Conservation (phyloP, 2,113 vertebrate genomes). For the Arvicanthis niloticus region DNA sequence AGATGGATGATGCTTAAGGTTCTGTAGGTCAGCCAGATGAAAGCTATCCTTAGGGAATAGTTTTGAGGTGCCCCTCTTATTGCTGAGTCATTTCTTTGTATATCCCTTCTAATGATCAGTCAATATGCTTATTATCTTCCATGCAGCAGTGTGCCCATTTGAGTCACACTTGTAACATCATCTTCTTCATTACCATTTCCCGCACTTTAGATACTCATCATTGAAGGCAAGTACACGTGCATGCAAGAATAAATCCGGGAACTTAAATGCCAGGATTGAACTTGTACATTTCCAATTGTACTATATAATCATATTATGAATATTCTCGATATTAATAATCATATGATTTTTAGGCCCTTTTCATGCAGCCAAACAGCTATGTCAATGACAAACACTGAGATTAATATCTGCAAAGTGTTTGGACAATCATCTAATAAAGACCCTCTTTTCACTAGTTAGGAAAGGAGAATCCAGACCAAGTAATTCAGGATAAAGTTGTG, state of each 20-base stretch:
- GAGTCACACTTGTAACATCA: neutral
- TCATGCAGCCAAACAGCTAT: constrained; percentile 58
- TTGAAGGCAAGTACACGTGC: neutral
- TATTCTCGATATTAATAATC: neutral
- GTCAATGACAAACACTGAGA: constrained; percentile 63
- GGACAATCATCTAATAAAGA: constrained; percentile 70
- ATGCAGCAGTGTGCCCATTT: neutral
- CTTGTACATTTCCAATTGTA: constrained; percentile 4
- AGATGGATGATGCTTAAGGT: neutral
- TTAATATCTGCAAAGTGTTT: constrained; percentile 58
- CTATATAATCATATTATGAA: neutral
- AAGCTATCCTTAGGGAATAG: neutral
- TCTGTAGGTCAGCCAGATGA: neutral
- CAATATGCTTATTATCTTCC: neutral
- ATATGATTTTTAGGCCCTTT: neutral
- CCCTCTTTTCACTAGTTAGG: constrained; percentile 8
- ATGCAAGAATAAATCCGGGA: neutral
- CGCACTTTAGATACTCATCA: neutral
- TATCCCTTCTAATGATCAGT: neutral
- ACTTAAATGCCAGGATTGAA: constrained; percentile 23
- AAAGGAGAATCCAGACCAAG: constrained; percentile 38
- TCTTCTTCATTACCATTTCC: neutral
- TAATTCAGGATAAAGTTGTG: neutral
- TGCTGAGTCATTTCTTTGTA: neutral
- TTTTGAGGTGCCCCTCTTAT: neutral